Conservation (phyloP, 2,888 invertebrate genomes). For the Danaus chrysippus region DNA sequence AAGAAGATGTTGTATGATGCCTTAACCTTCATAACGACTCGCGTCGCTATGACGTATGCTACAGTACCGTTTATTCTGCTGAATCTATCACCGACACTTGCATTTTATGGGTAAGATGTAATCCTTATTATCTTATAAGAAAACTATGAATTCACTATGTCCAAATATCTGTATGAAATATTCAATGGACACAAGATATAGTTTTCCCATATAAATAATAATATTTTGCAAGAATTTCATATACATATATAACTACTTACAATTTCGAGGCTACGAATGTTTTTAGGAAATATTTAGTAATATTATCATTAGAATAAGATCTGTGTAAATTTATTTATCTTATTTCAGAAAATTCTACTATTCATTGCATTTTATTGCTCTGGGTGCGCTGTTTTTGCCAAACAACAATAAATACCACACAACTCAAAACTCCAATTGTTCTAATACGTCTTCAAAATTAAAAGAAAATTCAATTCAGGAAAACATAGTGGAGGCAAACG, state of each 20-base stretch:
- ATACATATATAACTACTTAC: too few relatives aligned
- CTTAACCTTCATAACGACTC: slow-evolving; percentile 88
- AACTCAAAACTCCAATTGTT: slow-evolving; percentile 38
- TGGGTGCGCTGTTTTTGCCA: slow-evolving; percentile 68
- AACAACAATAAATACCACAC: slow-evolving; percentile 35
- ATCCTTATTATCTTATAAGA: too few relatives aligned
- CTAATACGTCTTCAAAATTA: slow-evolving; percentile 41
- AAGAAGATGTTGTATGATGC: slow-evolving; percentile 89
- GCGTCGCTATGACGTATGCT: slow-evolving; percentile 91
- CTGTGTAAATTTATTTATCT: slow-evolving; percentile 13
- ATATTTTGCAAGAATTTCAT: too few relatives aligned
- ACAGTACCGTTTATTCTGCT: slow-evolving; percentile 95
- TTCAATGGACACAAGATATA: too few relatives aligned
- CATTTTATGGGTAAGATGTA: slow-evolving; percentile 86
- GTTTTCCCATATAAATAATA: too few relatives aligned
- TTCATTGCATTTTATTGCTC: slow-evolving; percentile 70
- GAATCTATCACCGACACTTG: slow-evolving; percentile 87
- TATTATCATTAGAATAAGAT: neutral
- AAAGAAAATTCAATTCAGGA: slow-evolving; percentile 35
- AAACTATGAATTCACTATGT: too few relatives aligned
- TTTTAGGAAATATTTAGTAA: neutral
- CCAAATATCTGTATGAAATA: too few relatives aligned
- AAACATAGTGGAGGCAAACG: slow-evolving; percentile 48
- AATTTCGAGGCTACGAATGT: too few relatives aligned
- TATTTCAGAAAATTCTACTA: slow-evolving; percentile 78